Conservation (phyloP, 2,113 vertebrate species). For the Pedetes capensis region DNA sequence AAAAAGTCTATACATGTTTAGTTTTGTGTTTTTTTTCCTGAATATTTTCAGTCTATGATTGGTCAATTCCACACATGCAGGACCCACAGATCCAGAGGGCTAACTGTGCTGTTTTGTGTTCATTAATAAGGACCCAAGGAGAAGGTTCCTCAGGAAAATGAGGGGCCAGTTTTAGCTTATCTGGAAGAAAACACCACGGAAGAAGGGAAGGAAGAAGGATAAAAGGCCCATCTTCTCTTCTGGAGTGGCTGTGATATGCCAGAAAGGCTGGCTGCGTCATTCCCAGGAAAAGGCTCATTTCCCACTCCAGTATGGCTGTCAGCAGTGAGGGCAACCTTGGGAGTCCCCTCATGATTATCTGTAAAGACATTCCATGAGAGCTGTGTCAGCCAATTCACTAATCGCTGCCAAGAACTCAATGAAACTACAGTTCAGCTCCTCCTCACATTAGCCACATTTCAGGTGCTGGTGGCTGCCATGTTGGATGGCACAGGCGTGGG, state of each 20-base stretch:
- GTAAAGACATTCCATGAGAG: neutral
- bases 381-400: too few species aligned
- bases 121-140: neutral
- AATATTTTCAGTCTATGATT: neutral
- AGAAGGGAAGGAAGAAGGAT: neutral
- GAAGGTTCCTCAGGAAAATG: neutral
- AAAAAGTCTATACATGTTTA: neutral
- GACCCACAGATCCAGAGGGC: neutral
- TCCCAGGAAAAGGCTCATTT: neutral
- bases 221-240: neutral
- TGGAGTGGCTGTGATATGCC: neutral
- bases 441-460: neutral
- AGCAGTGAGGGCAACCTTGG: neutral
- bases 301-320: neutral
- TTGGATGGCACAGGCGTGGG: neutral
- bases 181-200: neutral
- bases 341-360: neutral
- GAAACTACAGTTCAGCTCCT: neutral
- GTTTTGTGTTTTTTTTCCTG: neutral
- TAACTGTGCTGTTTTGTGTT: neutral
- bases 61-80: neutral
- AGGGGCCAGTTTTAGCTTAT: neutral
- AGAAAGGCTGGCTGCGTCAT: neutral
- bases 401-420: neutral
- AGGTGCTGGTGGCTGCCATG: neutral